Evolutionary conservation across 2,113 vertebrate genomes (phyloP).

Genomic region (Edolisoma coerulescens): DNA sequence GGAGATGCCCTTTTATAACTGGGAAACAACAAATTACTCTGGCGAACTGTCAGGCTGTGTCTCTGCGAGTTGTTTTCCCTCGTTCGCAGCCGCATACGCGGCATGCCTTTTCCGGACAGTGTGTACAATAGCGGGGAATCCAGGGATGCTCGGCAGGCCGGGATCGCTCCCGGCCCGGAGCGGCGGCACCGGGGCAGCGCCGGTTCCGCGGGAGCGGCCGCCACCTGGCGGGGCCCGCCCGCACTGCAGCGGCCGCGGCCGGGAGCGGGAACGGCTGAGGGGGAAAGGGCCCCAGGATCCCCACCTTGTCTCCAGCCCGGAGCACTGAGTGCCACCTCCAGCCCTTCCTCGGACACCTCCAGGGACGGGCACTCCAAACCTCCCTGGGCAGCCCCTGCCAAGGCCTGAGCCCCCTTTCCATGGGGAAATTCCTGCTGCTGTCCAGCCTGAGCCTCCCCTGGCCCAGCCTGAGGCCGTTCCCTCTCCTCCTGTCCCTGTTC

Average conservation of each 20-base stretch:
- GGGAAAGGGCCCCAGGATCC: rapidly evolving
- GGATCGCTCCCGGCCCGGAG: rapidly evolving
- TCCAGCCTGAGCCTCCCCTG: background rate
- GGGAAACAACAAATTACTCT: background rate
- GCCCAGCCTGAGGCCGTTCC: rapidly evolving
- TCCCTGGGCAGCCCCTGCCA: background rate
- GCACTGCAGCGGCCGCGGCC: background rate
- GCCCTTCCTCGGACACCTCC: background rate
- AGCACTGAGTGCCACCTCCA: background rate
- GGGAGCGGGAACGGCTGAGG: background rate
- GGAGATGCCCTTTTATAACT: background rate
- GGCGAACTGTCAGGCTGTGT: background rate
- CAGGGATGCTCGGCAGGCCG: background rate
- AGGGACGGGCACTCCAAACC: background rate
- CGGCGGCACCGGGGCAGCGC: background rate
- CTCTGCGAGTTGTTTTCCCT: background rate
- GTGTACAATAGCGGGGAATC: background rate
- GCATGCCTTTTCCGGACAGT: background rate
- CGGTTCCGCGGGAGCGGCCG: constrained; percentile 6
- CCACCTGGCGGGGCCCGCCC: constrained; percentile 43
- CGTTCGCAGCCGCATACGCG: background rate
- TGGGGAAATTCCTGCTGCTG: background rate
- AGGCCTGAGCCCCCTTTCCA: background rate
- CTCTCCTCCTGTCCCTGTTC: background rate
- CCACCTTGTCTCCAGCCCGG: background rate